Base-by-base conservation (phyloP, 2,113 vertebrate genomes). In the Chlamydotis undulata region DNA sequence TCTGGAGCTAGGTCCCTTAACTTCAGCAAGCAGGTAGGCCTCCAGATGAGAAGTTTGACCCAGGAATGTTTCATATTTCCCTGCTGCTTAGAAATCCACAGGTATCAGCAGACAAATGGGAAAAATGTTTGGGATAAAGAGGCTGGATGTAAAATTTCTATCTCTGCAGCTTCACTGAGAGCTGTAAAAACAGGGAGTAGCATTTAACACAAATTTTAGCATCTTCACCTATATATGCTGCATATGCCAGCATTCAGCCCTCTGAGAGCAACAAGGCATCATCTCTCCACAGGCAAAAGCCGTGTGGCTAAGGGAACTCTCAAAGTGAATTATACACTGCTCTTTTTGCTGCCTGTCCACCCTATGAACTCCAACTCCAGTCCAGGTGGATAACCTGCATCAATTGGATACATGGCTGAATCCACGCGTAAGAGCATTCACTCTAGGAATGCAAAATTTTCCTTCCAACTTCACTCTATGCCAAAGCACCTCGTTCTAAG, bases 391-490 rank as follows among this genome's bases (percentile, higher is more conserved):
- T 50, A 82, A 64, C 22, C 33, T 28, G 35, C 31, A 63, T 13
- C 24, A 61, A 2, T 0, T 35, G 59, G 16, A 29, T 21, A 26
- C 25, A 15, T 2, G 25, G 69, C 39, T 57, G 59, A 28, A 63
- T 13, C 26, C 65, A 57, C 0, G 0, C 26, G 11, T 33, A 61
- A 19, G 6, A 53, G 56, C 8, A 1, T 21, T 43, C 14, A 25
- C 43, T 35, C 26, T 0, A 57, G 64, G 29, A 86, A 65, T 0
- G 2, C 37, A 33, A 35, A 57, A 0, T 7, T 78, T 37, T 24
- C 26, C 7, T 53, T 83, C 15, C 82, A 49, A 60, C 17, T 53
- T 55, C 49, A 35, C n/a, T 35, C 14, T 22, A 3, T 8, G 45
- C 26, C 4, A 2, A 41, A 83, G 49, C 53, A 52, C 23, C 59